These are phyloP conservation scores for Lasioglossum pauxillum DNA, from an alignment of 2,888 invertebrate genomes.

Conservation along the genomic window DNA sequence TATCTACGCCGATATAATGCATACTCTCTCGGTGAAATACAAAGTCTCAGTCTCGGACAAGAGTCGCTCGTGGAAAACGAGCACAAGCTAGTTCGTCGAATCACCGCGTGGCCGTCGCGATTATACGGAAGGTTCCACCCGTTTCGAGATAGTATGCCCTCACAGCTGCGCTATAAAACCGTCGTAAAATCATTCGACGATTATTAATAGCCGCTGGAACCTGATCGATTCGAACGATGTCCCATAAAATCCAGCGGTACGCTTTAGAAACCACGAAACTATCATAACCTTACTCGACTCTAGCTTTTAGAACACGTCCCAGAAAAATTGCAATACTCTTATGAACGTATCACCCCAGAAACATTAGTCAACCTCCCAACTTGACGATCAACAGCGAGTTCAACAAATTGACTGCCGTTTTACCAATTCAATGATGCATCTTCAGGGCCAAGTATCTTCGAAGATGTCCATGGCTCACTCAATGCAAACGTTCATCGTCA, in stretches of 20 bases:
- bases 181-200: conserved; percentile 1
- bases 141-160: not conserved
- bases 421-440: not conserved
- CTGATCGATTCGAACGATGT: not conserved
- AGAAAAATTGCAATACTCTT: not conserved
- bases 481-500: not conserved
- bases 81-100: conserved; percentile 5
- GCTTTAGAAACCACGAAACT: not conserved
- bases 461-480: not conserved
- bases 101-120: not conserved
- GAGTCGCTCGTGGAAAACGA: conserved; percentile 2
- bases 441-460: not conserved
- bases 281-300: not conserved
- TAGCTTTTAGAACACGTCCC: too few species aligned
- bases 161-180: not conserved
- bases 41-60: conserved; percentile 44
- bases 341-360: not conserved
- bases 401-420: not conserved
- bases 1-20: conserved; percentile 16
- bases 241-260: not conserved
- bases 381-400: not conserved
- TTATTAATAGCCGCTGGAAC: not conserved
- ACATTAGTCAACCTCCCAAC: not conserved
- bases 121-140: not conserved
- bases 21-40: conserved; percentile 35